These are phyloP conservation scores for Ypsolopha sequella DNA, from an alignment of 2,888 invertebrate genomes.

Conservation along the genomic window DNA sequence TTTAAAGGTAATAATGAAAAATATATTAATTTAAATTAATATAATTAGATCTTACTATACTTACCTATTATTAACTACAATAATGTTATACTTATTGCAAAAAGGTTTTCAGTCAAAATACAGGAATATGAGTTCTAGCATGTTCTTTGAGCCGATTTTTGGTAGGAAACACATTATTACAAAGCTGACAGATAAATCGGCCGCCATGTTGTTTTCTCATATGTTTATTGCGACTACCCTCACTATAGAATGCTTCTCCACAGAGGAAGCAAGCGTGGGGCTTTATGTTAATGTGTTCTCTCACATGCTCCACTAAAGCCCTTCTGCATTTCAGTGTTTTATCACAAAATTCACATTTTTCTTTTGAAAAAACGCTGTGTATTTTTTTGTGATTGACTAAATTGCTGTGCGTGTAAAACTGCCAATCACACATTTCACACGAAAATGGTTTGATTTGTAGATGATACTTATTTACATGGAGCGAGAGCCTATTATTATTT, in stretches of 20 bases:
- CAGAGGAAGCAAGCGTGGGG: slow-evolving; percentile 47
- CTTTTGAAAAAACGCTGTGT: slow-evolving; percentile 34
- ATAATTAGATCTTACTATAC: too few relatives aligned
- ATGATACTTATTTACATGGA: slow-evolving; percentile 56
- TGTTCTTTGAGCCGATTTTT: slow-evolving; percentile 39
- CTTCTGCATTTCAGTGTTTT: slow-evolving; percentile 40
- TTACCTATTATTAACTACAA: too few relatives aligned
- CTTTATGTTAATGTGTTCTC: slow-evolving; percentile 48
- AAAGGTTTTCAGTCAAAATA: neutral
- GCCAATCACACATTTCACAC: slow-evolving; percentile 56
- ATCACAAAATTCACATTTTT: slow-evolving; percentile 44
- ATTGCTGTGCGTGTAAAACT: slow-evolving; percentile 49
- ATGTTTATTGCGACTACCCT: slow-evolving; percentile 29
- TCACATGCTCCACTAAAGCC: slow-evolving; percentile 44
- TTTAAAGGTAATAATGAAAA: too few relatives aligned
- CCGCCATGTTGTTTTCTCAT: slow-evolving; percentile 47
- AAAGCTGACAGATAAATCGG: slow-evolving; percentile 38
- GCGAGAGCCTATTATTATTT: slow-evolving; percentile 41
- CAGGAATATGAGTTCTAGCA: slow-evolving; percentile 11
- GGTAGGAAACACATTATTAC: slow-evolving; percentile 33
- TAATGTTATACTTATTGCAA: too few relatives aligned
- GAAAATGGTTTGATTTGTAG: slow-evolving; percentile 53
- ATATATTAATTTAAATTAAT: too few relatives aligned
- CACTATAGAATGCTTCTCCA: slow-evolving; percentile 35
- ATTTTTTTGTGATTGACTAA: slow-evolving; percentile 42